Evolutionary conservation across 2,113 vertebrate genomes (phyloP).

Genomic region (Campylorhamphus procurvoides): DNA sequence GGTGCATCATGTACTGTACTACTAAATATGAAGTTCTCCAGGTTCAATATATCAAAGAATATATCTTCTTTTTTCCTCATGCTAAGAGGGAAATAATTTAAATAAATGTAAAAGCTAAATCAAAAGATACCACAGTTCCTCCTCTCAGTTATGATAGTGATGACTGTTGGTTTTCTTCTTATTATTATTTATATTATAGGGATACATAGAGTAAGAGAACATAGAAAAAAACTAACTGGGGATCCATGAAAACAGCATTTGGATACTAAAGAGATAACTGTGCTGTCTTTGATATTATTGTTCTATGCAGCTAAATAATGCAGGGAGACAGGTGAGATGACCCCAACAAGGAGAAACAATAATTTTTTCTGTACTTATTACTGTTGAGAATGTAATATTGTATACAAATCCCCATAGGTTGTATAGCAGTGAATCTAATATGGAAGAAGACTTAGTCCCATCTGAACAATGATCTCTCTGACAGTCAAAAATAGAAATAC

Average conservation of each 20-base stretch:
- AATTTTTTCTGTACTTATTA: not conserved
- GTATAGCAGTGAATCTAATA: not conserved
- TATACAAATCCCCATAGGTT: not conserved
- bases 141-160: not conserved
- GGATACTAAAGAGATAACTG: not conserved
- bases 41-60: not conserved
- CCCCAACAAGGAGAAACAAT: not conserved
- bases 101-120: not conserved
- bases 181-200: not conserved
- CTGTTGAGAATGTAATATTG: fast-evolving
- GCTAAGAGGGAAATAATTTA: not conserved
- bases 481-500: not conserved
- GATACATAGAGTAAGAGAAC: not conserved
- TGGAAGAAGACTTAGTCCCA: not conserved
- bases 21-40: not conserved
- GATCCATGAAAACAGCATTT: not conserved
- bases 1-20: not conserved
- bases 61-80: not conserved
- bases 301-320: not conserved
- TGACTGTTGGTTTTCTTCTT: not conserved
- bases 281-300: not conserved
- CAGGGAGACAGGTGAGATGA: not conserved
- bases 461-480: not conserved
- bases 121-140: not conserved
- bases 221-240: not conserved